Percentiles rank a stretch among this genome's conserved stretches.
Evolutionary conservation across 2,797 vertebrate species (phyloP).

Genomic region (Coccyzus lansbergi): DNA sequence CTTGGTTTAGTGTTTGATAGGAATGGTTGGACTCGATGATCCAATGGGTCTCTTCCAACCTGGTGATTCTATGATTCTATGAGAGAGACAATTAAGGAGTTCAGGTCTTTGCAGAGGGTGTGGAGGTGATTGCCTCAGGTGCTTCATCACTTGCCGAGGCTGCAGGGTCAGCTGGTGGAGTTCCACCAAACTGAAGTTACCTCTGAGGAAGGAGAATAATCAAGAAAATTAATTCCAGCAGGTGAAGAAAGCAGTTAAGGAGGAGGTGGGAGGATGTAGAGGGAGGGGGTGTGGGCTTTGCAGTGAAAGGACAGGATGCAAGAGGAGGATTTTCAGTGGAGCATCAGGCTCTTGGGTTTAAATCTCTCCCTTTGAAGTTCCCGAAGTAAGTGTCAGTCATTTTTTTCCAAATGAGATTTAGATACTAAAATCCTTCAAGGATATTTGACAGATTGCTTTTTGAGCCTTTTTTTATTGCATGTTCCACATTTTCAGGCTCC

Average conservation of each 20-base stretch:
- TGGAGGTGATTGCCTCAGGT: neutral
- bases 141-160: neutral
- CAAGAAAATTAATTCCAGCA: neutral
- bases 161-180: neutral
- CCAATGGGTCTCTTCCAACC: too few species aligned
- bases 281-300: neutral
- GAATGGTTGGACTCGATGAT: too few species aligned
- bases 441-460: neutral
- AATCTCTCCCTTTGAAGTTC: neutral
- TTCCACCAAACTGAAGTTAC: neutral
- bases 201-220: neutral
- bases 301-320: neutral
- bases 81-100: neutral
- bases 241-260: neutral
- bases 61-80: too few species aligned
- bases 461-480: neutral
- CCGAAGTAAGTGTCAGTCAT: neutral
- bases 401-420: neutral
- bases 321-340: neutral
- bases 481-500: neutral
- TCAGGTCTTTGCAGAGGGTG: neutral
- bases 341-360: neutral
- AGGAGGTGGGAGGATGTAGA: neutral
- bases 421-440: neutral
- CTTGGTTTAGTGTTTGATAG: too few species aligned